Evolutionary conservation across 2,797 vertebrate species (phyloP), one percentile per base, ranked within the genome.

Genomic region (Tarsius wallacei): DNA sequence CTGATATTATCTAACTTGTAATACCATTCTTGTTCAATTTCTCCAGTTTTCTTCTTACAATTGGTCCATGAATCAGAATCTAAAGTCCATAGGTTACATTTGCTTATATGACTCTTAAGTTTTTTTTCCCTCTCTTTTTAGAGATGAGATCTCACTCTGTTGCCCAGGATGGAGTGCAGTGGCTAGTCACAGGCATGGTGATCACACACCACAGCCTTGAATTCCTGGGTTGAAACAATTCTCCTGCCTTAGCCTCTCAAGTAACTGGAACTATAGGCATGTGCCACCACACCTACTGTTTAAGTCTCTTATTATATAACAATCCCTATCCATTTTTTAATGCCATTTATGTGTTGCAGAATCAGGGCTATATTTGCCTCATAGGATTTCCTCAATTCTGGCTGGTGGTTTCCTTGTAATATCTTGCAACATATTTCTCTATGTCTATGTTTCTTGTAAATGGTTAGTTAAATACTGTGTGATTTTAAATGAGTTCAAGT

Each of bases 331-430:
- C 28, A 21, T 19, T 59, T 74, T 87, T 90, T 89, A 84, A 33
- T 55, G 15, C 12, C 59, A 70, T 70, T 89, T 91, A 78, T 94
- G 51, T 81, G 42, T 57, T 83, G 21, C 64, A 76, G 49, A 87
- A 83, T 85, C 19, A 66, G 7, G 13, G 15, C 9, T 24, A 80
- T 24, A 80, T 91, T 93, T 91, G 51, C 17, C 9, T 0, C 76
- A 12, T 49, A 91, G 21, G n/a, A 80, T 70, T 93, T 87, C 61
- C 57, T 36, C 47, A 89, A 16, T 91, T 95, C 80, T 59, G 66
- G 13, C 7, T 57, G 21, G 76, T 49, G 6, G 14, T 81, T 91
- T 91, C 81, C 81, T 90, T 88, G 21, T 74, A 10, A 66, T 76
- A 68, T 47, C 36, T 66, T 81, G 28, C 55, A 42, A 33, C 24